These are phyloP conservation scores for Drosophila neutralis DNA, from an alignment of 2,888 invertebrate species.

Conservation along the genomic window DNA sequence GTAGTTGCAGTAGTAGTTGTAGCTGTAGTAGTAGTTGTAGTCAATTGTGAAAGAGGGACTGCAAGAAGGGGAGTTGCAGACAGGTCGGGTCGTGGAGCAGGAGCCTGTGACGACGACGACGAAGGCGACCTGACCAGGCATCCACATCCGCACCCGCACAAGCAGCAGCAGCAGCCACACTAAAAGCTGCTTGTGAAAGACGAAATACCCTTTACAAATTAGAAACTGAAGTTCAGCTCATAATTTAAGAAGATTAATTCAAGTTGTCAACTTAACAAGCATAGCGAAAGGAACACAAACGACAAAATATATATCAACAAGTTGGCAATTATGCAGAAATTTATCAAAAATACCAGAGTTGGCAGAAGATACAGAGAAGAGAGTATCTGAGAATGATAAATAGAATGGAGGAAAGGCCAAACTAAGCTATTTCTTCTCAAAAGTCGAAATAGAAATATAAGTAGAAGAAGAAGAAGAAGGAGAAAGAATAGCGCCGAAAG, in stretches of 20 bases:
- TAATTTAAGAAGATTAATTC: not conserved
- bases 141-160: slow-evolving; percentile 50
- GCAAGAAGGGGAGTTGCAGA: slow-evolving; percentile 12
- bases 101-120: slow-evolving; percentile 12
- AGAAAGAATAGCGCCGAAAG: not conserved
- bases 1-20: not conserved
- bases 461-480: too few relatives aligned
- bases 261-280: not conserved
- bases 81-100: slow-evolving; percentile 42
- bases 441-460: not conserved
- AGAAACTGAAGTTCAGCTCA: not conserved
- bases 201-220: slow-evolving; percentile 28
- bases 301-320: not conserved
- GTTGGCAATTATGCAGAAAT: not conserved
- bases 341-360: not conserved
- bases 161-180: slow-evolving; percentile 8
- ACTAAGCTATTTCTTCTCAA: not conserved
- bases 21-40: not conserved
- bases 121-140: slow-evolving; percentile 57
- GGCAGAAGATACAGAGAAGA: not conserved
- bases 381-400: not conserved
- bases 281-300: not conserved
- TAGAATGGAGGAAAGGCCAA: not conserved
- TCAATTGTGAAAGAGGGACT: not conserved
- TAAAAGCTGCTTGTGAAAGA: not conserved